These are phyloP conservation scores for Pogonomyrmex barbatus DNA, from an alignment of 1,140 invertebrate genomes.

Conservation along the genomic window DNA sequence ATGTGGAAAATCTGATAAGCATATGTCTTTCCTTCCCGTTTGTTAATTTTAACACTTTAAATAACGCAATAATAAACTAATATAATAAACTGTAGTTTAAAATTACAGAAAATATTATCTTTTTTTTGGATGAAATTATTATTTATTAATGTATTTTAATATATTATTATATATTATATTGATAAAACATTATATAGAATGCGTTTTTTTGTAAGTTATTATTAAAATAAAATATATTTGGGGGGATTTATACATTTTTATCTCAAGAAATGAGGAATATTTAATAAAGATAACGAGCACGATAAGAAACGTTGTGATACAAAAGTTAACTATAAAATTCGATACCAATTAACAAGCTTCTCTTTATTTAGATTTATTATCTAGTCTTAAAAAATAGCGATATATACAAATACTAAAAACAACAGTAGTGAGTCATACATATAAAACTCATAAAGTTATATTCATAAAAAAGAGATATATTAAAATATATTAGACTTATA, in stretches of 20 bases:
- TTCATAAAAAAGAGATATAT: neutral
- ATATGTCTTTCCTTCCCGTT: neutral
- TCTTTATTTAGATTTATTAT: neutral
- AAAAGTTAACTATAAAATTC: neutral
- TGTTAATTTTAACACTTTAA: neutral
- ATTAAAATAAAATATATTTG: conserved; percentile 1
- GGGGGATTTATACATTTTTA: neutral
- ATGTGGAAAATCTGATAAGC: conserved; percentile 48
- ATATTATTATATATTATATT: neutral
- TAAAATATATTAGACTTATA: neutral
- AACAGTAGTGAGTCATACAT: neutral
- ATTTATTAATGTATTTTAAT: neutral
- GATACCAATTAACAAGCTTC: neutral
- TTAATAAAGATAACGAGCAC: neutral
- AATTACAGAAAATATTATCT: neutral
- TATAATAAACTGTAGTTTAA: neutral
- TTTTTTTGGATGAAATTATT: neutral
- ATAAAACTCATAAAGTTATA: neutral
- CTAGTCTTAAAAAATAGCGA: neutral
- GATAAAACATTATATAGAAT: neutral
- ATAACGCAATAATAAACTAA: neutral
- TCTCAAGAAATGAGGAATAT: neutral
- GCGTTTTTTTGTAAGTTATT: neutral
- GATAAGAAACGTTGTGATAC: neutral
- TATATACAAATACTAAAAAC: neutral